Conservation (phyloP, 2,888 invertebrate genomes). For the Saturnia pavonia region DNA sequence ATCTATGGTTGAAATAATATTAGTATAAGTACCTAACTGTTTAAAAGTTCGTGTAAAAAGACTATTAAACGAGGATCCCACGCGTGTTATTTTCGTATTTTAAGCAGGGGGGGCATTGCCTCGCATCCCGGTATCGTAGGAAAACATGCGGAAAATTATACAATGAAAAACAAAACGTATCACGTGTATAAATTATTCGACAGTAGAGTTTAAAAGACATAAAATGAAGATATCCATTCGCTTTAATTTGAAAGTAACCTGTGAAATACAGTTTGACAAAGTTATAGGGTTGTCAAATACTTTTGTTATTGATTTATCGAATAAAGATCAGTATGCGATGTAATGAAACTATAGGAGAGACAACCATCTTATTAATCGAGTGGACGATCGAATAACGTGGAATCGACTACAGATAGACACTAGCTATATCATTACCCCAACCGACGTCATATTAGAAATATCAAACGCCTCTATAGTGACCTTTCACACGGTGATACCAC, state of each 20-base stretch:
- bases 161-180: neutral
- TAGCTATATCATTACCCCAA: too few relatives aligned
- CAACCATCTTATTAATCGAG: too few relatives aligned
- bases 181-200: slow-evolving; percentile 14
- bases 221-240: neutral
- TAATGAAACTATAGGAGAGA: too few relatives aligned
- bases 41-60: neutral
- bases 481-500: too few relatives aligned
- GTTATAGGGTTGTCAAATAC: neutral
- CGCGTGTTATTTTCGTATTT: slow-evolving; percentile 9
- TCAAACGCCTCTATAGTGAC: too few relatives aligned
- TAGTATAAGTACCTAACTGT: neutral
- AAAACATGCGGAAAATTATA: slow-evolving; percentile 16
- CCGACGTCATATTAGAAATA: too few relatives aligned
- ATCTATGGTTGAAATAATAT: too few relatives aligned
- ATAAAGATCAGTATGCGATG: too few relatives aligned
- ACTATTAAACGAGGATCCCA: neutral
- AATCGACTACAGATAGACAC: too few relatives aligned
- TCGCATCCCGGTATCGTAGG: neutral
- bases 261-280: neutral
- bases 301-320: neutral
- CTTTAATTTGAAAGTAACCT: neutral
- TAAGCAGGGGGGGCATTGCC: slow-evolving; percentile 13
- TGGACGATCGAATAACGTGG: too few relatives aligned
- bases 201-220: slow-evolving; percentile 8